A percentile compares a stretch with the other conserved stretches of the same genome.
These are phyloP conservation scores for Tetrao urogallus DNA, from an alignment of 2,113 vertebrate species.

Conservation along the genomic window DNA sequence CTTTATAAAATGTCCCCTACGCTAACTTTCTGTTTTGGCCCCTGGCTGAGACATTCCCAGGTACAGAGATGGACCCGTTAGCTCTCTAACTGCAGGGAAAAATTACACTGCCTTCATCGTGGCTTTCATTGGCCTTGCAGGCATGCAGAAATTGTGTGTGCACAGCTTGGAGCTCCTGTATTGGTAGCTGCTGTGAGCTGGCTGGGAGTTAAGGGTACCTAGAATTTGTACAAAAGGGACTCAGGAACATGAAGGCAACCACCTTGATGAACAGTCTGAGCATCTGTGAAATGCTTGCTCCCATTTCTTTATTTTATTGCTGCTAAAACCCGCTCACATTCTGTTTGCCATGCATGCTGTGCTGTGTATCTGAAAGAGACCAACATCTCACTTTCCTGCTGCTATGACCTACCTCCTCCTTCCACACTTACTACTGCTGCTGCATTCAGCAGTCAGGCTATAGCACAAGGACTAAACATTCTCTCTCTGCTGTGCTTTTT, in stretches of 20 bases:
- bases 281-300: background rate
- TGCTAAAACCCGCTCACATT: background rate
- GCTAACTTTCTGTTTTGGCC: background rate
- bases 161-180: background rate
- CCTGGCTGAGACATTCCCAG: background rate
- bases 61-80: background rate
- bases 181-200: background rate
- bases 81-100: background rate
- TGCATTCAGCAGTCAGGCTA: background rate
- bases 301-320: background rate
- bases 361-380: background rate
- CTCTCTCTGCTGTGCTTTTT: background rate
- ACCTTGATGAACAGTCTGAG: background rate
- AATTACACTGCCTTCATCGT: background rate
- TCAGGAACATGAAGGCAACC: background rate
- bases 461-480: background rate
- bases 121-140: background rate
- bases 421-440: rapidly evolving
- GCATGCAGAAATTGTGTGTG: background rate
- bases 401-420: background rate
- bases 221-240: background rate
- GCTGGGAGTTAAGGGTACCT: background rate
- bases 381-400: background rate
- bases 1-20: background rate
- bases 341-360: rapidly evolving